phyloP scores from a whole-genome alignment of 2,797 vertebrate species.

The Poecilia wingei region DNA sequence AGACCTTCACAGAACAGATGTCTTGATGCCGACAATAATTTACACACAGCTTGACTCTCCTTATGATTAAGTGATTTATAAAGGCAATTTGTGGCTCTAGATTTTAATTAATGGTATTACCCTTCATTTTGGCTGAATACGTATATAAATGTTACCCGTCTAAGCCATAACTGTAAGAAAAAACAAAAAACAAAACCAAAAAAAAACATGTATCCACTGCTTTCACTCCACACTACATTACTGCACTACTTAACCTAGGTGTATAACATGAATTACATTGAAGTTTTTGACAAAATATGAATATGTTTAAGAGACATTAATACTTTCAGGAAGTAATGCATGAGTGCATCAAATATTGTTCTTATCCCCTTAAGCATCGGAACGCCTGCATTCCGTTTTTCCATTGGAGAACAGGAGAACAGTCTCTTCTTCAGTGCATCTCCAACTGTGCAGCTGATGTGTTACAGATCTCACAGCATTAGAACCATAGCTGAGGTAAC shows the following conservation, averaged over 20 bases:
- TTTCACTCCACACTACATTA: not conserved
- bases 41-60: not conserved
- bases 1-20: not conserved
- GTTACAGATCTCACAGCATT: not conserved
- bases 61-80: not conserved
- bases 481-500: not conserved
- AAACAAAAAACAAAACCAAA: not conserved
- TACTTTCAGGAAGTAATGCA: not conserved
- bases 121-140: not conserved
- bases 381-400: too few species aligned
- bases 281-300: not conserved
- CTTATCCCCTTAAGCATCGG: not conserved
- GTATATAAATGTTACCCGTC: not conserved
- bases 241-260: not conserved
- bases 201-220: not conserved
- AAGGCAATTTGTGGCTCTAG: not conserved
- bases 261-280: not conserved
- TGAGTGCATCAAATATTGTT: not conserved
- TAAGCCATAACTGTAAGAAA: not conserved
- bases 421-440: not conserved
- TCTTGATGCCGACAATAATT: not conserved
- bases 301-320: not conserved
- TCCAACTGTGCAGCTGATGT: not conserved
- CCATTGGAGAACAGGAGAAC: too few species aligned
- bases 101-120: not conserved